These are phyloP conservation scores for Pomatorhinus ruficollis DNA, from an alignment of 2,113 vertebrate species.

Conservation along the genomic window DNA sequence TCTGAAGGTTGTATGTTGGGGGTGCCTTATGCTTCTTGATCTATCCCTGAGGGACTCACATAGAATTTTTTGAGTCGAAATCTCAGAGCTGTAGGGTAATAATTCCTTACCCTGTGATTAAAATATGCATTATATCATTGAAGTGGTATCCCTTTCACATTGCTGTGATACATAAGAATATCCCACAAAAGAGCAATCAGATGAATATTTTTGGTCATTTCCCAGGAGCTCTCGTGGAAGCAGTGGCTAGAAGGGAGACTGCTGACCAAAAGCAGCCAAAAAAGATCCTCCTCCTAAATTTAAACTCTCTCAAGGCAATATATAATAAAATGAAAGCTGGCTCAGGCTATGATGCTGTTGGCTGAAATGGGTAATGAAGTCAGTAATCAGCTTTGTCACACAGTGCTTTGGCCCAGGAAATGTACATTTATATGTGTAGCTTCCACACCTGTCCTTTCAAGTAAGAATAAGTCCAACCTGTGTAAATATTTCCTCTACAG, in stretches of 20 bases:
- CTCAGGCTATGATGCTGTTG: not conserved
- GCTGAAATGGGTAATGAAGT: not conserved
- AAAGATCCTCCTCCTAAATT: not conserved
- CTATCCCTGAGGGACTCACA: not conserved
- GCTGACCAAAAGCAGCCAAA: not conserved
- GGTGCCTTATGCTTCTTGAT: not conserved
- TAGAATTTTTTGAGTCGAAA: not conserved
- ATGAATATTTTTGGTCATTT: conserved; percentile 29
- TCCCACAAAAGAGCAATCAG: not conserved
- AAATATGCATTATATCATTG: not conserved
- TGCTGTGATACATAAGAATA: not conserved
- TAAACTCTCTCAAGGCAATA: not conserved
- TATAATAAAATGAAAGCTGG: not conserved
- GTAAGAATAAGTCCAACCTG: not conserved
- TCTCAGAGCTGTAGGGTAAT: not conserved
- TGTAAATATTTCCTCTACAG: not conserved
- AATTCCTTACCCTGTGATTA: not conserved
- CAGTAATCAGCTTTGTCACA: not conserved
- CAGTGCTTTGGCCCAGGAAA: not conserved
- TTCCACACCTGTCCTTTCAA: not conserved
- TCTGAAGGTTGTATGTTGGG: not conserved
- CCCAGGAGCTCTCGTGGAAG: not conserved
- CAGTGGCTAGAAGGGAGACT: not conserved
- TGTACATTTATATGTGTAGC: not conserved
- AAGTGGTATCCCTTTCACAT: not conserved